These are phyloP conservation scores for Aporophyla nigra DNA, from an alignment of 2,888 invertebrate species.

Conservation along the genomic window DNA sequence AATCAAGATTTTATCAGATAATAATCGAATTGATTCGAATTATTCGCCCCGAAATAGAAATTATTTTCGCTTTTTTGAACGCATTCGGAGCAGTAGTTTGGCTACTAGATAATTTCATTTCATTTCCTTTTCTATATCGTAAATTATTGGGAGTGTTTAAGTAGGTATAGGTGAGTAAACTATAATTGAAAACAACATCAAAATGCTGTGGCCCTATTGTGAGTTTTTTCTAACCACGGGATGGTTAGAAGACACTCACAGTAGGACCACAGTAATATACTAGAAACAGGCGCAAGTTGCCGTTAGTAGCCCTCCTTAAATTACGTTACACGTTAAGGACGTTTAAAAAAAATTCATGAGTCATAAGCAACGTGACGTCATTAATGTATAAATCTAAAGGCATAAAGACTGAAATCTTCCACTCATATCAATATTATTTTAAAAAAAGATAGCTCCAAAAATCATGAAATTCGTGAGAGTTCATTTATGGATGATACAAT, in stretches of 20 bases:
- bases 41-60: background rate
- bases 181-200: background rate
- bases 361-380: background rate
- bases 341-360: background rate
- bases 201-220: too few relatives aligned
- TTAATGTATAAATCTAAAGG: too few relatives aligned
- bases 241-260: too few relatives aligned
- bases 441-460: background rate
- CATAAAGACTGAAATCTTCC: background rate
- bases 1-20: background rate
- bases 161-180: background rate
- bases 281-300: background rate
- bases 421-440: background rate
- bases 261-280: too few relatives aligned
- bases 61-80: background rate
- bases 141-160: too few relatives aligned
- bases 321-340: background rate
- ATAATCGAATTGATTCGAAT: background rate
- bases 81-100: background rate
- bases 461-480: background rate
- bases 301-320: background rate
- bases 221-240: too few relatives aligned
- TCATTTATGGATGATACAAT: background rate
- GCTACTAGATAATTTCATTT: too few relatives aligned
- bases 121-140: too few relatives aligned